phyloP scores from a whole-genome alignment of 2,797 vertebrate species.

The Ibycter americanus region DNA sequence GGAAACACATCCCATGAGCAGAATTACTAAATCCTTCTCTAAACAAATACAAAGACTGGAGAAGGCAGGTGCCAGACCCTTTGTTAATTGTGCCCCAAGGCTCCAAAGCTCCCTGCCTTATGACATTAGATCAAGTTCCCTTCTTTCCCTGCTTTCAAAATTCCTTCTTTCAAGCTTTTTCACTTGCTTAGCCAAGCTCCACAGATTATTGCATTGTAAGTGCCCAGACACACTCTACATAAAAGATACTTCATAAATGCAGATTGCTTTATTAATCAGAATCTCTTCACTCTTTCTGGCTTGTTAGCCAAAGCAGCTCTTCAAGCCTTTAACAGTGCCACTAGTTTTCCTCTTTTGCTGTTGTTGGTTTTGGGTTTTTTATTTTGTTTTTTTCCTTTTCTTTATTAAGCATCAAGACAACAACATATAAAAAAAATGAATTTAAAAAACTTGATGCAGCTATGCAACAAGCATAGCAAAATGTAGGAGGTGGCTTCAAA shows the following conservation, averaged over 20 bases:
- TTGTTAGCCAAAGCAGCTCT: neutral
- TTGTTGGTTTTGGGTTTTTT: too few relatives aligned
- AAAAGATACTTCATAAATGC: neutral
- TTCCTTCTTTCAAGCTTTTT: neutral
- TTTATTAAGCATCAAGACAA: neutral
- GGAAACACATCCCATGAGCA: neutral
- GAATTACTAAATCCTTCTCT: neutral
- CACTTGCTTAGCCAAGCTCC: neutral
- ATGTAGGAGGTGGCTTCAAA: neutral
- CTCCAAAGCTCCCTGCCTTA: slow-evolving; percentile 20
- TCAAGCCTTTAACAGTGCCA: neutral
- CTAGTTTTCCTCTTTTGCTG: fast-evolving
- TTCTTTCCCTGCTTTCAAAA: neutral
- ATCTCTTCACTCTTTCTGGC: neutral
- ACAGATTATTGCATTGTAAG: neutral
- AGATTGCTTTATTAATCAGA: neutral
- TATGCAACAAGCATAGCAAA: neutral
- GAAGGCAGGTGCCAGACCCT: slow-evolving; percentile 24
- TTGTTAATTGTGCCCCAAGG: slow-evolving; percentile 42
- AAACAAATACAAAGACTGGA: neutral
- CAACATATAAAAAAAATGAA: neutral
- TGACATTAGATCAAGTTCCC: slow-evolving; percentile 30
- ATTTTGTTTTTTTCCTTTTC: fast-evolving
- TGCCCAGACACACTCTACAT: neutral
- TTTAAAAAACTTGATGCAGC: neutral